Evolutionary conservation across 2,113 vertebrate genomes (phyloP).

Genomic region (Platycercus adscitus): DNA sequence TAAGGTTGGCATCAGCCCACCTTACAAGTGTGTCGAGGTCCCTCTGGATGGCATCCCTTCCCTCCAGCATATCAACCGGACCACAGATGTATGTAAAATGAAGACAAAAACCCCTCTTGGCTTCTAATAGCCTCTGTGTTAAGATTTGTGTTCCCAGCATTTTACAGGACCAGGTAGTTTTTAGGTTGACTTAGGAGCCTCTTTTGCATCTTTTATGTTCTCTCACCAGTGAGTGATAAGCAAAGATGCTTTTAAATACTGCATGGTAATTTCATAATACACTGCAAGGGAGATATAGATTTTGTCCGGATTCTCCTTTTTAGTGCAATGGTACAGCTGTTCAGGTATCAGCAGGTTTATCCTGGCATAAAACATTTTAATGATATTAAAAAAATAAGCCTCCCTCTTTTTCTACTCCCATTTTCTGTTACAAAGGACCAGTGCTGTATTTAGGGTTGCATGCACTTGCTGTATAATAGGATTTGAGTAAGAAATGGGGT

Average conservation of each 20-base stretch:
- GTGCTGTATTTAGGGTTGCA: background rate
- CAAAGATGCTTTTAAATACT: background rate
- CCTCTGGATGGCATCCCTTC: no score
- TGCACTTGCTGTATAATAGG: background rate
- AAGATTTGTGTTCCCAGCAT: background rate
- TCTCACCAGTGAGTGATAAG: background rate
- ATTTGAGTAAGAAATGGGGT: background rate
- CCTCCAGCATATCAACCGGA: no score
- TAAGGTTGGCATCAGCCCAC: no score
- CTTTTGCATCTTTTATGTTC: background rate
- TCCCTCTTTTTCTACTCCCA: background rate
- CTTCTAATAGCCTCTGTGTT: background rate
- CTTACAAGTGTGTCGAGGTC: no score
- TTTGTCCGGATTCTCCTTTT: background rate
- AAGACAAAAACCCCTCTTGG: background rate
- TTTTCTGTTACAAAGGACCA: background rate
- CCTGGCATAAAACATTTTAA: background rate
- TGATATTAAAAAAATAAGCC: background rate
- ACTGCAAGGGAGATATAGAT: background rate
- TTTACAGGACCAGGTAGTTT: background rate
- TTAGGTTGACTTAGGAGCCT: background rate
- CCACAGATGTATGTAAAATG: background rate
- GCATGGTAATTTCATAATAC: background rate
- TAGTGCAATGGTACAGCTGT: background rate
- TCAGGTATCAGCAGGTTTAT: background rate